phyloP scores from a whole-genome alignment of 2,113 vertebrate genomes.

The Tragelaphus buxtoni region DNA sequence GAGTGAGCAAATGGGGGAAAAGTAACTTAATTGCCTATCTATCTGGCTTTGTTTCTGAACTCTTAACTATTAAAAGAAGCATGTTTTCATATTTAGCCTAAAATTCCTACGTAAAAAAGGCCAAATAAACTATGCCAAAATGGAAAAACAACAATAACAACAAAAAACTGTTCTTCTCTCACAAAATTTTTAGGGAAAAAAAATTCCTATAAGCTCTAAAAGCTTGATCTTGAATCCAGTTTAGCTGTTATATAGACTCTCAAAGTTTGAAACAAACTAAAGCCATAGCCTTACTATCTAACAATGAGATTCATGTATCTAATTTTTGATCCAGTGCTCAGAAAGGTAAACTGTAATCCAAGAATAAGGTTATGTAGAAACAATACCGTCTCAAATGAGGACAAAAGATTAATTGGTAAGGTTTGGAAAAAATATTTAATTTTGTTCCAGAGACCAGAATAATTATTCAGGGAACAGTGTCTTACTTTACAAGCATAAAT shows the following conservation, averaged over 20 bases:
- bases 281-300: neutral
- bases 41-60: neutral
- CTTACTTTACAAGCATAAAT: slow-evolving; percentile 52
- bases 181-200: neutral
- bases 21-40: neutral
- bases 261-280: neutral
- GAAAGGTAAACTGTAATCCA: slow-evolving; percentile 45
- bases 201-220: neutral
- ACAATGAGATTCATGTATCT: slow-evolving; percentile 35
- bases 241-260: neutral
- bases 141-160: neutral
- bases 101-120: neutral
- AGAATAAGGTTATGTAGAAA: neutral
- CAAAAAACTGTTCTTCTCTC: neutral
- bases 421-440: slow-evolving; percentile 52
- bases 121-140: neutral
- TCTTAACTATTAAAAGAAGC: neutral
- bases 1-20: too few relatives aligned
- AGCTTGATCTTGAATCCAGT: neutral
- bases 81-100: neutral
- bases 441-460: slow-evolving; percentile 45
- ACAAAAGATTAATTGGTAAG: slow-evolving; percentile 54
- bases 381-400: slow-evolving; percentile 30
- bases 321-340: slow-evolving; percentile 22
- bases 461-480: slow-evolving; percentile 29